Conservation (phyloP, 2,113 vertebrate species). For the Notiomystis cincta region DNA sequence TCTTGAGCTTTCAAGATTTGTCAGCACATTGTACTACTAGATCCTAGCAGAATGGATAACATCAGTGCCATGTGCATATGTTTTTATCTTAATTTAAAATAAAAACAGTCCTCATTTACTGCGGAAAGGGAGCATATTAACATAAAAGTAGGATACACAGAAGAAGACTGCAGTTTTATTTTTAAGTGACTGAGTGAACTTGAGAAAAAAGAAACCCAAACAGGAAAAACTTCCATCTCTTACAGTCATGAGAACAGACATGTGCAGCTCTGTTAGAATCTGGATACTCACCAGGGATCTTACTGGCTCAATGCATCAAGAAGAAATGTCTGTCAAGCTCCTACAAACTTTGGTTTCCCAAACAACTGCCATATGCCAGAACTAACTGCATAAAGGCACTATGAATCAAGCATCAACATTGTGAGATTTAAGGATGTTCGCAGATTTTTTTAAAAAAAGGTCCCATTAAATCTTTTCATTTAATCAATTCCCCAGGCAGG, state of each 20-base stretch:
- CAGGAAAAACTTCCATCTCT: background rate
- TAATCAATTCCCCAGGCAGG: background rate
- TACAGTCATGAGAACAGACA: slow-evolving; percentile 3
- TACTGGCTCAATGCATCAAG: slow-evolving; percentile 40
- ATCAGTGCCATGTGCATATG: background rate
- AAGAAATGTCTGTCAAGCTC: slow-evolving; percentile 51
- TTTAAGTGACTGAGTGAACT: background rate
- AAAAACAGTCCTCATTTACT: background rate
- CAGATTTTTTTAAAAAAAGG: background rate
- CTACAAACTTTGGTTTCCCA: slow-evolving; percentile 44
- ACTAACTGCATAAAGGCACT: background rate
- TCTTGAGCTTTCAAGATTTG: background rate
- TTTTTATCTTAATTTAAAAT: background rate
- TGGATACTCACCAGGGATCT: slow-evolving; percentile 43
- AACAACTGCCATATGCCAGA: slow-evolving; percentile 45
- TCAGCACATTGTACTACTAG: background rate
- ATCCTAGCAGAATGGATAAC: background rate
- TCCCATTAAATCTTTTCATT: background rate
- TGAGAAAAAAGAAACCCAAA: slow-evolving; percentile 17
- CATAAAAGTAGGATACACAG: background rate
- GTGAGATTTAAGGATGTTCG: background rate
- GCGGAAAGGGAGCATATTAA: background rate
- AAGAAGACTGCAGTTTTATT: background rate
- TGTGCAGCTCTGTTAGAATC: slow-evolving; percentile 42
- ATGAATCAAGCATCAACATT: background rate